These are phyloP conservation scores for Ornithorhynchus anatinus DNA, from an alignment of 2,113 vertebrate species.

Conservation along the genomic window DNA sequence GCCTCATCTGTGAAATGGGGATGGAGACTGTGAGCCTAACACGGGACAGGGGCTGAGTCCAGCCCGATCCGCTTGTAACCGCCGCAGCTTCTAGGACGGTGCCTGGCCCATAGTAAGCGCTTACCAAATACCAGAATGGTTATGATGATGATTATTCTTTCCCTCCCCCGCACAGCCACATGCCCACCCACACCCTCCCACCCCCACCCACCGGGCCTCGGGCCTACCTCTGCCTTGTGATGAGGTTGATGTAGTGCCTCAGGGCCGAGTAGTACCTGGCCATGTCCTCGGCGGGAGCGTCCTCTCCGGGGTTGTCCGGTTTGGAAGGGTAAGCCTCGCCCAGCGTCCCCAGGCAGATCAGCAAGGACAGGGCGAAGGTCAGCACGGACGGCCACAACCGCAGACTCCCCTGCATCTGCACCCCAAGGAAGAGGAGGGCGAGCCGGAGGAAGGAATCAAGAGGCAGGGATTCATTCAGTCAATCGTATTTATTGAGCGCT, in stretches of 20 bases:
- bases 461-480: too few relatives aligned
- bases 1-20: too few relatives aligned
- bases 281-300: constrained; percentile 92
- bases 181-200: not conserved
- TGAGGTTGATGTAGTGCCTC: constrained; percentile 98
- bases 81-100: too few relatives aligned
- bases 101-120: too few relatives aligned
- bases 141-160: not conserved
- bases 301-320: constrained; percentile 93
- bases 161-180: not conserved
- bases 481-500: too few relatives aligned
- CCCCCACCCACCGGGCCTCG: not conserved
- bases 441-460: not conserved
- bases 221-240: constrained; percentile 94
- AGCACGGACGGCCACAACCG: constrained; percentile 81
- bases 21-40: too few relatives aligned
- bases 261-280: constrained; percentile 97
- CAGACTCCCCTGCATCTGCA: constrained; percentile 87
- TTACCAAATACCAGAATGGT: too few relatives aligned
- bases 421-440: not conserved
- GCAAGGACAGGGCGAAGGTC: constrained; percentile 84
- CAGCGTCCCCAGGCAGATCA: constrained; percentile 86
- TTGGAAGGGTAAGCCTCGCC: constrained; percentile 93
- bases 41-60: too few relatives aligned
- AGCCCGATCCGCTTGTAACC: too few relatives aligned